Evolutionary conservation across 2,113 vertebrate species (phyloP), one percentile per base, ranked within the genome.

Genomic region (Sphyrna mokarran): DNA sequence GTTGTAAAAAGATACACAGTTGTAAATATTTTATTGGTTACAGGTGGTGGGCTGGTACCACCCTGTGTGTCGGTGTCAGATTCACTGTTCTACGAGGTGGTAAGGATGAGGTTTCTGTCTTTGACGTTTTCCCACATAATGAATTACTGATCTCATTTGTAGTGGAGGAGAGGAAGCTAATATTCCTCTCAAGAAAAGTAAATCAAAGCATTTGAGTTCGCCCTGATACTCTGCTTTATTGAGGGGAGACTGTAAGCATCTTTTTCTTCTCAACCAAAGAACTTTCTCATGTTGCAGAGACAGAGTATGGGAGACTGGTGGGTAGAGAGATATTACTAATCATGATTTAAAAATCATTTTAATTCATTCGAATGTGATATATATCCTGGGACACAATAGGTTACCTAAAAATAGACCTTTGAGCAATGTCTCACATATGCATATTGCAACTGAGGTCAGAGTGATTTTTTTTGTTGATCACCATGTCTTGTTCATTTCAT

Each of bases 1-100:
- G 33, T 37, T 66, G 61, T 93, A 66, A 93, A 93, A 93, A 93
- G 89, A 93, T 93, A 93, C 89, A 66, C 89, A 37, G 89, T 93
- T 93, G 89, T 93, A 93, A 93, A 93, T 93, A 93, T 93, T 93
- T 93, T 93, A 93, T 93, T 66, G 33, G 89, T 37, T 93, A 66
- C 89, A 66, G 61, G 89, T 93, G 89, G 89, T 93, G 58, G 87
- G 61, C 89, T 66, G 89, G 89, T 93, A 93, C 89, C 89, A 93
- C 89, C 89, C 89, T 66, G 89, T 93, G 89, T 37, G 33, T 37
- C 20, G 89, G 89, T 93, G 89, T 93, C 61, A 93, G 89, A 93
- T 66, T 66, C 89, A 93, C 61, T 93, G 61, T 93, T 93, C 89
- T 93, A 66, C 7, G 89, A 66, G 58, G 89, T 91, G 89, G 33